Conservation (phyloP, 2,888 invertebrate species). For the Sisyra nigra region DNA sequence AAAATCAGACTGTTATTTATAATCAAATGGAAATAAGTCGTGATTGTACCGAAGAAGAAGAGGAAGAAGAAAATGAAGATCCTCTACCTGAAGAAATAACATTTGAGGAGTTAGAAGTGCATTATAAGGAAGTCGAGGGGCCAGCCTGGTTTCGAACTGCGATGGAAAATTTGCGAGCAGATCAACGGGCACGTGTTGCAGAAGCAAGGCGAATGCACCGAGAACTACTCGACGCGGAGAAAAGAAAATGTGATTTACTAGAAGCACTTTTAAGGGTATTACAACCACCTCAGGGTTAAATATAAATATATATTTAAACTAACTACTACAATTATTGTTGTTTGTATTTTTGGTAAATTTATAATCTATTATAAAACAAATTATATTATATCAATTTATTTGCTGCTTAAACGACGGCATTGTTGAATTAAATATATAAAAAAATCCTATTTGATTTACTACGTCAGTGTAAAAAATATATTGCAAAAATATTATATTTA, state of each 20-base stretch:
- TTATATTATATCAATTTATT: too few species aligned
- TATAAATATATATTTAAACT: not conserved
- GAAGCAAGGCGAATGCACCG: constrained; percentile 9
- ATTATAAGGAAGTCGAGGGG: constrained; percentile 4
- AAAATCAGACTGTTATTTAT: too few species aligned
- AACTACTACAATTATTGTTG: too few species aligned
- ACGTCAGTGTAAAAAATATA: too few species aligned
- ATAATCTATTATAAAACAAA: too few species aligned
- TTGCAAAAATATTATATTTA: too few species aligned
- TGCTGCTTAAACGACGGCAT: too few species aligned
- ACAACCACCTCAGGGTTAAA: constrained; percentile 6
- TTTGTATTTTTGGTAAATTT: too few species aligned
- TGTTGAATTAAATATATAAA: too few species aligned
- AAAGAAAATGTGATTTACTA: constrained; percentile 9
- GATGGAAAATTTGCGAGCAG: constrained; percentile 9
- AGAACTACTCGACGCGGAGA: constrained; percentile 8
- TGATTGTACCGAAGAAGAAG: constrained; percentile 1
- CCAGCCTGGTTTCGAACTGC: constrained; percentile 10
- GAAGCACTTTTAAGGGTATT: constrained; percentile 9
- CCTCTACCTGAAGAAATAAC: not conserved
- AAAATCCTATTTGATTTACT: too few species aligned
- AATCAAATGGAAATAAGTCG: not conserved
- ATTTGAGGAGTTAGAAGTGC: constrained; percentile 1
- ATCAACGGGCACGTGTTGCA: constrained; percentile 8
- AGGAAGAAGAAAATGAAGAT: constrained; percentile 1